These are phyloP conservation scores for Bilobella aurantiaca DNA, from an alignment of 1,140 invertebrate genomes.

Conservation along the genomic window DNA sequence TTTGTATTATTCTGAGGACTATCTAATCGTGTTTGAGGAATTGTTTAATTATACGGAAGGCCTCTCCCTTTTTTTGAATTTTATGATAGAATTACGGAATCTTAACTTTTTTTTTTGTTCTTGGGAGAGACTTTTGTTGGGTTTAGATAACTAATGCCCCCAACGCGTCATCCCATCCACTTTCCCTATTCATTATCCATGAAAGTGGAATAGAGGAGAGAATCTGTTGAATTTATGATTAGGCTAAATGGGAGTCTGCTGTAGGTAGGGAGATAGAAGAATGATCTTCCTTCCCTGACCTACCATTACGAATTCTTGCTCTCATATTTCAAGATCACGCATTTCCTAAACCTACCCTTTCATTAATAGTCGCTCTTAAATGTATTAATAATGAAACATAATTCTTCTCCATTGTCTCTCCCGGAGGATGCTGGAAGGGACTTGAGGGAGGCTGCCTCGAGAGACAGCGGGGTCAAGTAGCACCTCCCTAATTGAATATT, in stretches of 20 bases:
- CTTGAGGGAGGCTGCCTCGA: no score
- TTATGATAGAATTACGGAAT: background rate
- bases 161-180: background rate
- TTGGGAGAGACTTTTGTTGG: background rate
- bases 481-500: slow-evolving; percentile 4
- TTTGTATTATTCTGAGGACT: background rate
- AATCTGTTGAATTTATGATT: background rate
- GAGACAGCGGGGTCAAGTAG: no score
- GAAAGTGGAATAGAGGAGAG: slow-evolving; percentile 1
- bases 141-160: background rate
- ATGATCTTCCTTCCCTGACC: background rate
- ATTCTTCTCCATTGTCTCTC: background rate
- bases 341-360: background rate
- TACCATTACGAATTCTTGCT: slow-evolving; percentile 13
- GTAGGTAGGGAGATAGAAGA: background rate
- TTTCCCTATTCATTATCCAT: slow-evolving; percentile 9
- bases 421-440: no score
- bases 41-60: slow-evolving; percentile 6
- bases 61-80: background rate
- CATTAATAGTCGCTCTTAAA: background rate
- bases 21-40: slow-evolving; percentile 6
- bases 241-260: background rate
- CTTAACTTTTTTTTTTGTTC: background rate
- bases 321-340: slow-evolving; percentile 14
- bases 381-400: slow-evolving; percentile 8